Conservation (phyloP, 2,888 invertebrate genomes). For the Pherbina coryleti region DNA sequence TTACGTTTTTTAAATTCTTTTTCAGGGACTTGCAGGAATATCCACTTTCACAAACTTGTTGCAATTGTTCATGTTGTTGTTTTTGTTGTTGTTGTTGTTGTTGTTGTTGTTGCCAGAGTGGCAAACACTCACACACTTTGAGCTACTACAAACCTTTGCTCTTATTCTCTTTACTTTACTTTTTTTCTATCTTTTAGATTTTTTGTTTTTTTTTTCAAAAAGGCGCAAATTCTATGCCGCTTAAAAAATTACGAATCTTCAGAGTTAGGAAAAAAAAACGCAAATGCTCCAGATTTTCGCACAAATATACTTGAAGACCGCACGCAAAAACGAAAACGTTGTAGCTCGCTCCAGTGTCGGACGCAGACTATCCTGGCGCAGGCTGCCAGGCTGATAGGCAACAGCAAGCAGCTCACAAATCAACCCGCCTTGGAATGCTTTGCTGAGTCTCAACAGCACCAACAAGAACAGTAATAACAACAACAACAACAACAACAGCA, state of each 20-base stretch:
- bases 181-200: not conserved
- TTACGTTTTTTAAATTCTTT: no score
- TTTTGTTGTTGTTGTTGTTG: not conserved
- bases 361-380: conserved; percentile 22
- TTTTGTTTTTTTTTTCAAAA: not conserved
- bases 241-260: not conserved
- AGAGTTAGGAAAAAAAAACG: not conserved
- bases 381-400: not conserved
- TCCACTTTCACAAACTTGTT: not conserved
- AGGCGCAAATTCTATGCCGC: not conserved
- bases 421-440: no score
- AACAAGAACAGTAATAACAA: not conserved
- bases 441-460: not conserved
- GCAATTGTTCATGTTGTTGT: not conserved
- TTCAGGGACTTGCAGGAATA: not conserved
- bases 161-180: no score
- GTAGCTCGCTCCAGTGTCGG: conserved; percentile 19
- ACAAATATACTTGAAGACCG: not conserved
- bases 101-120: not conserved
- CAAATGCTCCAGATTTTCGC: conserved; percentile 1
- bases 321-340: conserved; percentile 4
- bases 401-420: not conserved
- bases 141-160: no score
- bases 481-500: not conserved
- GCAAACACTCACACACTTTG: not conserved